Conservation (phyloP, 1,140 invertebrate species). For the Plectrocnemia conspersa region DNA sequence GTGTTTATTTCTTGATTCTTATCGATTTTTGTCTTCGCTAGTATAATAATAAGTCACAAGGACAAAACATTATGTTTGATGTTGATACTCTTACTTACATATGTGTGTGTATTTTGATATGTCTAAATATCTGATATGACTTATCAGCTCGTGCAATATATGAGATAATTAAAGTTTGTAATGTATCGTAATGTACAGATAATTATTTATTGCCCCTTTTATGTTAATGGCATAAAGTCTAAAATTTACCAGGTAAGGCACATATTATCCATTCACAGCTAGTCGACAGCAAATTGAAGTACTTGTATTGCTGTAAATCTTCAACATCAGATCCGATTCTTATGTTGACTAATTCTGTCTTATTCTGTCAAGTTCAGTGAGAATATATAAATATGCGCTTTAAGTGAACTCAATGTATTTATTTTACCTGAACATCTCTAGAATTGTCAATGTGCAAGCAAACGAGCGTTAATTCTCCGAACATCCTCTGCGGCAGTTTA, state of each 20-base stretch:
- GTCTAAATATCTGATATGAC: no score
- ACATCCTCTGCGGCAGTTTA: slow-evolving; percentile 45
- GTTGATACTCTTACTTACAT: no score
- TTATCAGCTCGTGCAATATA: no score
- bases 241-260: slow-evolving; percentile 61
- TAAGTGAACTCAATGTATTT: slow-evolving; percentile 4
- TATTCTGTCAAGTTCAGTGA: slow-evolving; percentile 66
- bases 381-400: background rate
- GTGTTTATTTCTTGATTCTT: no score
- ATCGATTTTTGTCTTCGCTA: no score
- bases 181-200: no score
- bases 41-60: no score
- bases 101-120: no score
- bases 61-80: no score
- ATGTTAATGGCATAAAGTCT: no score
- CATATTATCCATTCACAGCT: slow-evolving; percentile 80
- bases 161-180: no score
- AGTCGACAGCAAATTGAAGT: slow-evolving; percentile 78
- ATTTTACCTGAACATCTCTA: slow-evolving; percentile 76
- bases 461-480: slow-evolving; percentile 61
- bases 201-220: no score
- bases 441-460: slow-evolving; percentile 92
- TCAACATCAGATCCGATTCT: slow-evolving; percentile 74
- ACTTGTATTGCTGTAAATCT: slow-evolving; percentile 73
- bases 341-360: slow-evolving; percentile 78